These are phyloP conservation scores for Melanaphis sacchari DNA, from an alignment of 1,140 invertebrate genomes.

Conservation along the genomic window DNA sequence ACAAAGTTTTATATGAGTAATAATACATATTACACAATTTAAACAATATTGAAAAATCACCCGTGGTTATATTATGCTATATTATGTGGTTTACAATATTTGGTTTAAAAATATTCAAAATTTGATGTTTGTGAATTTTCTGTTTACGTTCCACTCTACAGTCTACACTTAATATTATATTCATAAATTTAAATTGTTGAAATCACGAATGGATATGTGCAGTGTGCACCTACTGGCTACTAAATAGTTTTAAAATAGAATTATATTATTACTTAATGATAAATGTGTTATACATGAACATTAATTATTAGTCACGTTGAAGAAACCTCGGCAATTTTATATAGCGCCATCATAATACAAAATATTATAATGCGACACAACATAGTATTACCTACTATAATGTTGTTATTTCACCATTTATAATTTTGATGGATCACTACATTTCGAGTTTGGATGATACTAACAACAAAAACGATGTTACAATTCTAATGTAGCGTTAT, in stretches of 20 bases:
- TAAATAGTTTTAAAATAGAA: not conserved
- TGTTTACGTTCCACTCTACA: not conserved
- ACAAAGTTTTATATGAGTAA: not conserved
- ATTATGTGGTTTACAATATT: not conserved
- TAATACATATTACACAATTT: not conserved
- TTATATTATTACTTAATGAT: not conserved
- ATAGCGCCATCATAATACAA: not conserved
- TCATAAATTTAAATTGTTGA: not conserved
- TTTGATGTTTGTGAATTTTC: not conserved
- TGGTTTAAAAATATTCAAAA: not conserved
- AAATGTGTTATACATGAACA: not conserved
- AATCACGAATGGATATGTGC: not conserved
- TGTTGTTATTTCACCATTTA: not conserved
- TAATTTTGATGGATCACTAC: slow-evolving; percentile 7
- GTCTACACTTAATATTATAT: not conserved
- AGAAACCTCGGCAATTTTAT: not conserved
- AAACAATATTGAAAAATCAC: not conserved
- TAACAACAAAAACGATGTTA: not conserved
- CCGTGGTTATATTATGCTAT: not conserved
- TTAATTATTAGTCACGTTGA: not conserved
- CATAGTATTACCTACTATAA: not conserved
- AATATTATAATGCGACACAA: not conserved
- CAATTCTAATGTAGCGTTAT: not conserved
- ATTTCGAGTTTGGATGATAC: not conserved
- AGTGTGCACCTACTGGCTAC: not conserved